Conservation (phyloP, 2,888 invertebrate species). For the Rhagium mordax region DNA sequence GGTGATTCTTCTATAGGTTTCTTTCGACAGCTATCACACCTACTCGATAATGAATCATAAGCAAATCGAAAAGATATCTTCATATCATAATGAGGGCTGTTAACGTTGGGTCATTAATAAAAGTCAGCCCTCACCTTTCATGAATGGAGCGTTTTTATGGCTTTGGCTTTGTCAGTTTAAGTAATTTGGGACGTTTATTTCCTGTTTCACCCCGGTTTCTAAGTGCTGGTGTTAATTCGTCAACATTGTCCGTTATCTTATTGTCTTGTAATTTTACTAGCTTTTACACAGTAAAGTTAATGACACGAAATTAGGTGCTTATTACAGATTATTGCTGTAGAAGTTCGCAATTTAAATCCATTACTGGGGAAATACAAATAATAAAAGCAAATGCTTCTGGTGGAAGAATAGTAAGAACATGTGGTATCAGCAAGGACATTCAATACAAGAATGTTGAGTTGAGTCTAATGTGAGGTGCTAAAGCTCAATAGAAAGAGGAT, state of each 20-base stretch:
- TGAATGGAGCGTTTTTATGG: conserved; percentile 15
- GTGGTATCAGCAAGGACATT: too few species aligned
- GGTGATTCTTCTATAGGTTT: conserved; percentile 4
- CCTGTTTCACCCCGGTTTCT: conserved; percentile 26
- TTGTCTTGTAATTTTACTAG: conserved; percentile 19
- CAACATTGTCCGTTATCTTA: conserved; percentile 2
- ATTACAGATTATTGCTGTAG: background rate
- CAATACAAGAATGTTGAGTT: too few species aligned
- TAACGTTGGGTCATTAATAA: conserved; percentile 27
- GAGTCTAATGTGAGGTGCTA: too few species aligned
- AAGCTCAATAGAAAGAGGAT: too few species aligned
- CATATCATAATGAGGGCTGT: conserved; percentile 38
- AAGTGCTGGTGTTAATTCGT: conserved; percentile 18
- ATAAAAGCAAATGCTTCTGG: too few species aligned
- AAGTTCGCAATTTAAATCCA: background rate
- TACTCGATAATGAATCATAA: conserved; percentile 27
- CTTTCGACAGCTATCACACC: conserved; percentile 27
- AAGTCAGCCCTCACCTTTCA: conserved; percentile 30
- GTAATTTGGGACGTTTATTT: conserved; percentile 31
- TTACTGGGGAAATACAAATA: too few species aligned
- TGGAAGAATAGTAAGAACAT: too few species aligned
- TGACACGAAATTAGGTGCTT: background rate
- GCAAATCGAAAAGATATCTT: conserved; percentile 35
- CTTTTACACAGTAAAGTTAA: background rate
- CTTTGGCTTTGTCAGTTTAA: conserved; percentile 17